Evolutionary conservation across 2,797 vertebrate species (phyloP).

Genomic region (Acanthopagrus latus): DNA sequence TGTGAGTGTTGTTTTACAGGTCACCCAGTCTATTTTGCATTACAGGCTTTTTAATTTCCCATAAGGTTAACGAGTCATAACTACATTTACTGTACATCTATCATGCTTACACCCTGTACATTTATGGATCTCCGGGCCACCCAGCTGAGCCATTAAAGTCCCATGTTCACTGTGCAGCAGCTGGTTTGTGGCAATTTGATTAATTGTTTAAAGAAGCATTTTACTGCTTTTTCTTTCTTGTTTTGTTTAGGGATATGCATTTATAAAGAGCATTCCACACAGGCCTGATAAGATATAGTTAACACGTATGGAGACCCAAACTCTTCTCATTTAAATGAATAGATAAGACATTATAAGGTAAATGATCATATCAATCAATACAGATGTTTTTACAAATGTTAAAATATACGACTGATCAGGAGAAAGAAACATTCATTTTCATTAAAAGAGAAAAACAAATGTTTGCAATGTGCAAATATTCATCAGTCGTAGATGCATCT

Average conservation of each 20-base stretch:
- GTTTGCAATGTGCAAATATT: too few relatives aligned
- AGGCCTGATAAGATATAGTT: neutral
- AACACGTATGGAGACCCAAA: neutral
- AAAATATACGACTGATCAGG: too few relatives aligned
- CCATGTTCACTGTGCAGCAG: neutral
- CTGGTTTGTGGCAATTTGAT: neutral
- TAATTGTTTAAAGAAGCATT: neutral
- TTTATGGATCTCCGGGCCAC: neutral
- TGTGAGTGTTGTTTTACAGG: neutral
- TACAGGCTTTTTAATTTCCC: conserved; percentile 13
- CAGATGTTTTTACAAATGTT: neutral
- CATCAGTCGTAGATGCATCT: too few relatives aligned
- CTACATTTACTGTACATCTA: neutral
- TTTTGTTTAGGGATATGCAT: neutral
- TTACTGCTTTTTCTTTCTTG: too few relatives aligned
- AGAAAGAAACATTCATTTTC: neutral
- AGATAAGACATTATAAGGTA: too few relatives aligned
- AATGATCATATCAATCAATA: neutral
- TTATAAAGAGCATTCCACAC: neutral
- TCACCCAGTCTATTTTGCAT: neutral
- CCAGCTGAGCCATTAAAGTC: neutral
- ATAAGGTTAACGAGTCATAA: conserved; percentile 5
- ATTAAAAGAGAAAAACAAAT: too few relatives aligned
- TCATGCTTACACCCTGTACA: neutral
- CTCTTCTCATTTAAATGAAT: neutral